Base-by-base conservation (phyloP, 2,888 invertebrate genomes). In the Lasioglossum malachurum region DNA sequence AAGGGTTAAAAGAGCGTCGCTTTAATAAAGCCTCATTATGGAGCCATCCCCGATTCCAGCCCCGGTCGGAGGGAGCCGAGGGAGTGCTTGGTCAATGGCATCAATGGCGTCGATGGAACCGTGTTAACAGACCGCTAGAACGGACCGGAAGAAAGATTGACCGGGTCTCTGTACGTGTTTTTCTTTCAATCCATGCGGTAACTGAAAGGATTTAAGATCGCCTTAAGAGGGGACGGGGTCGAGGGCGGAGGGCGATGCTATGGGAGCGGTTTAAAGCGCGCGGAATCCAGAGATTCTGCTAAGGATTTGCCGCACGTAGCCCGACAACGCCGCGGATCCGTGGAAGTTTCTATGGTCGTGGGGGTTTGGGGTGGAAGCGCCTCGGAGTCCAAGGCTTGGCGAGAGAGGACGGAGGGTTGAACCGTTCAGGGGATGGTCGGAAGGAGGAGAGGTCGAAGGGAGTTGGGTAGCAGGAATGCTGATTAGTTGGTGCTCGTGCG, bases 401-500 rank as follows among this genome's bases (percentile, higher is more conserved):
- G 69, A 78, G 74, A 60, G 31, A 73, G 80, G 64, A 64, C 64
- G 64, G 64, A 64, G 41, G 80, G 83, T 69, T 73, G 82, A 73
- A 73, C 31, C 78, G 80, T 72, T 64, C 64, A 82, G 35, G 76
- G 57, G 86, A 60, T n/a, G 44, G 44, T 44, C 27, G 44, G 75
- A 85, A 8, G 27, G 81, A 64, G 46, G 75, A 60, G 53, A 80
- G 69, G 73, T 80, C 76, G 84, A 80, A 82, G 86, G 86, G 80
- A 86, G 88, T 88, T 85, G 90, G 92, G 86, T 89, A 89, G 89
- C 90, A 93, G 94, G 94, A 95, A 95, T 95, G 94, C 94, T 95
- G 95, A 95, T 95, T 95, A 95, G 94, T 95, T 94, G 94, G 92
- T 94, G 93, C 94, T 94, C 93, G 93, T 93, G 94, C 92, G 91